Evolutionary conservation across 2,888 invertebrate genomes (phyloP).

Genomic region (Campoletis raptor): DNA sequence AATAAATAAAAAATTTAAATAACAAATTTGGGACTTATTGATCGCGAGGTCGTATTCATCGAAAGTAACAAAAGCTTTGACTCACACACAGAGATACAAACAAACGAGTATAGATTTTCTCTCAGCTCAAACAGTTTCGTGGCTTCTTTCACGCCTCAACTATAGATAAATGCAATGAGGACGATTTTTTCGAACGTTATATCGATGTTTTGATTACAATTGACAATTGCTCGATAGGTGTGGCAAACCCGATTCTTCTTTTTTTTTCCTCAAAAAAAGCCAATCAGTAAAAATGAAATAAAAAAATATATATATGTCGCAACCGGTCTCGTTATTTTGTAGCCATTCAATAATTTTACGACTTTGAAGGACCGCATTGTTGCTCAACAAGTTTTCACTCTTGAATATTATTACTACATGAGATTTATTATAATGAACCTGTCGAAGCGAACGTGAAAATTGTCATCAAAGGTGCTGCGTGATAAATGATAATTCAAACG

Average conservation of each 20-base stretch:
- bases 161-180: neutral
- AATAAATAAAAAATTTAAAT: neutral
- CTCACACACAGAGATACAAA: constrained; percentile 25
- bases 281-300: neutral
- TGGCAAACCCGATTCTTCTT: neutral
- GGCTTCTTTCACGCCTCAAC: constrained; percentile 31
- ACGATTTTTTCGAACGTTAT: neutral
- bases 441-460: constrained; percentile 49
- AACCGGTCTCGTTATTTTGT: constrained; percentile 20
- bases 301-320: neutral
- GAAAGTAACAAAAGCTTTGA: constrained; percentile 40
- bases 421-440: constrained; percentile 66
- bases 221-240: constrained; percentile 9
- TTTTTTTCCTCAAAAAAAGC: neutral
- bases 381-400: constrained; percentile 2
- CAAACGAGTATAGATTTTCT: constrained; percentile 52
- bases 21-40: constrained; percentile 34
- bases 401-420: neutral
- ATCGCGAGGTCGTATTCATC: constrained; percentile 48
- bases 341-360: neutral
- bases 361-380: neutral
- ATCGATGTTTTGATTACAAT: neutral
- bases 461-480: neutral
- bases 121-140: constrained; percentile 34
- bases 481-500: constrained; percentile 12